Conservation (phyloP, 2,797 vertebrate genomes). For the Melanitta fusca region DNA sequence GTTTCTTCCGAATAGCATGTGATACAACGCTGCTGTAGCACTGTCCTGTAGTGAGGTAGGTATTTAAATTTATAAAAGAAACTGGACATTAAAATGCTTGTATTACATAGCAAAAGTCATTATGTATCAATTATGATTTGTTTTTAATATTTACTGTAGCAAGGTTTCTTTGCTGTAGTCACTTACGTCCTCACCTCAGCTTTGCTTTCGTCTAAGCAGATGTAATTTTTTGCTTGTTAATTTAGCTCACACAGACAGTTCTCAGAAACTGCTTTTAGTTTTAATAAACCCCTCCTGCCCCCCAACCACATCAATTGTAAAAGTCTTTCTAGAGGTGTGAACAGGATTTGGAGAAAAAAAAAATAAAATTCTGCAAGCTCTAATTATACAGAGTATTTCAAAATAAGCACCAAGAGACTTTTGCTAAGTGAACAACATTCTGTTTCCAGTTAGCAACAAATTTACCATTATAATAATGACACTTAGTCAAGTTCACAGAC, state of each 20-base stretch:
- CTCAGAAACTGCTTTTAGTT: not conserved
- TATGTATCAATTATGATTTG: not conserved
- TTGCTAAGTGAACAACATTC: slow-evolving; percentile 36
- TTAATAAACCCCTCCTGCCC: not conserved
- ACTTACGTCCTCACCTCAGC: not conserved
- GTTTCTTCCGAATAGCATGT: not conserved
- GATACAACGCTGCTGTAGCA: not conserved
- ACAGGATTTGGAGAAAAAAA: not conserved
- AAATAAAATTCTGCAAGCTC: slow-evolving; percentile 19
- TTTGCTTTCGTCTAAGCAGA: slow-evolving; percentile 3
- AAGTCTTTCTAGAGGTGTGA: not conserved
- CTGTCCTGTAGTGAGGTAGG: not conserved
- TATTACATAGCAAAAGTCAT: not conserved
- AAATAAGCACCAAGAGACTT: slow-evolving; percentile 64
- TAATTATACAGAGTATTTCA: slow-evolving; percentile 59
- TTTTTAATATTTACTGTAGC: slow-evolving; percentile 24
- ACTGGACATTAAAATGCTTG: not conserved
- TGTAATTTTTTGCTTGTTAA: slow-evolving; percentile 39
- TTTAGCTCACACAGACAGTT: slow-evolving; percentile 4
- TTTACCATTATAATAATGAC: slow-evolving; percentile 45
- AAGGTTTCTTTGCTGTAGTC: slow-evolving; percentile 15
- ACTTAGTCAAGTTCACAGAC: slow-evolving; percentile 43
- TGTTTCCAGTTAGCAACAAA: slow-evolving; percentile 40
- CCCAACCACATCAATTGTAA: not conserved
- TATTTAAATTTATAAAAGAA: not conserved